These are phyloP conservation scores for Camponotus floridanus DNA, from an alignment of 1,140 invertebrate species.

Conservation along the genomic window DNA sequence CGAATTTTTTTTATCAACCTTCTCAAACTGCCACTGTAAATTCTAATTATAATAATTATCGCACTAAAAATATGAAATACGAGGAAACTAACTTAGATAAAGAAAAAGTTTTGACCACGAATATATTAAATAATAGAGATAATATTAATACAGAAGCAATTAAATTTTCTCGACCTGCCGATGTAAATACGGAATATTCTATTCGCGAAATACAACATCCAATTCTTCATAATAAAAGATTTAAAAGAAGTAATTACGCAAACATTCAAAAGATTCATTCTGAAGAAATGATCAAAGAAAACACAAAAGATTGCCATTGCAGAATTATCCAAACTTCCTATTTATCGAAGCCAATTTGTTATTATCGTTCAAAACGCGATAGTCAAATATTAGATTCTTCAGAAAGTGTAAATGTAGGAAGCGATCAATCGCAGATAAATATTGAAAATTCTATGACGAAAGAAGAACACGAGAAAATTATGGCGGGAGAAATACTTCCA, in stretches of 20 bases:
- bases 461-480: conserved; percentile 5
- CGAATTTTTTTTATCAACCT: conserved; percentile 17
- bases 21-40: neutral
- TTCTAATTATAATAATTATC: conserved; percentile 19
- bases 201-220: neutral
- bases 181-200: neutral
- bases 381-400: neutral
- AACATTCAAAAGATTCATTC: conserved; percentile 68
- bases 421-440: neutral
- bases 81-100: neutral
- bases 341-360: neutral
- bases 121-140: neutral
- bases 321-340: conserved; percentile 60
- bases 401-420: neutral
- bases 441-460: neutral
- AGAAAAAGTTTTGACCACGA: neutral
- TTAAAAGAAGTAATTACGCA: conserved; percentile 40
- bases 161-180: neutral
- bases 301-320: conserved; percentile 77
- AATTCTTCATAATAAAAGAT: conserved; percentile 37
- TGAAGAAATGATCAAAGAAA: conserved; percentile 78
- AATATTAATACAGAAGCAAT: neutral
- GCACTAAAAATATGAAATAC: neutral
- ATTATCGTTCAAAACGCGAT: conserved; percentile 12
- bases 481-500: conserved; percentile 19